These are phyloP conservation scores for Drosophila prolongata DNA, from an alignment of 2,888 invertebrate genomes.

Conservation along the genomic window DNA sequence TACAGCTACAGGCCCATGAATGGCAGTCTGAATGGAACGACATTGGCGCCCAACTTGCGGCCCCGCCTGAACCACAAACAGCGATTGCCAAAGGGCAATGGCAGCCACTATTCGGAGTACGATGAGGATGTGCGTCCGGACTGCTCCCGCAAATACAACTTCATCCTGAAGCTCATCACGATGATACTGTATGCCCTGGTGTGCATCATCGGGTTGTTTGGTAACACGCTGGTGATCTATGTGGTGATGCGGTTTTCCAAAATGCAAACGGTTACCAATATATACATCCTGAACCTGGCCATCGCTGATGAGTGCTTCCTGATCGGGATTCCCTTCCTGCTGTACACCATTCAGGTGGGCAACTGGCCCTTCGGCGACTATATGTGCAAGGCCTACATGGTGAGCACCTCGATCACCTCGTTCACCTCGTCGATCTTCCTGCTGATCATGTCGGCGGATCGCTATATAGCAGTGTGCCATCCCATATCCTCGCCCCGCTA, in stretches of 20 bases:
- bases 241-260: constrained; percentile 95
- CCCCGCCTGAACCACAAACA: constrained; percentile 14
- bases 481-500: constrained; percentile 94
- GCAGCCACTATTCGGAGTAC: constrained; percentile 43
- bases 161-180: constrained; percentile 86
- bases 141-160: constrained; percentile 86
- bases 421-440: constrained; percentile 96
- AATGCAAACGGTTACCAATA: constrained; percentile 98
- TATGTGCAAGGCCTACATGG: constrained; percentile 96
- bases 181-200: constrained; percentile 93
- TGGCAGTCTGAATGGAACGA: constrained; percentile 63
- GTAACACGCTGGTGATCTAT: constrained; percentile 95
- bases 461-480: constrained; percentile 97
- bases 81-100: constrained; percentile 32
- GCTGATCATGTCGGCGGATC: constrained; percentile 96
- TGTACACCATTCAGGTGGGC: constrained; percentile 90
- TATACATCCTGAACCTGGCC: constrained; percentile 96
- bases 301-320: constrained; percentile 96
- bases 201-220: constrained; percentile 93
- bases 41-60: constrained; percentile 22
- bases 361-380: constrained; percentile 94
- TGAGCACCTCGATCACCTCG: constrained; percentile 95
- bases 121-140: constrained; percentile 38
- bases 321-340: constrained; percentile 94
- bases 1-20: constrained; percentile 60